Evolutionary conservation across 1,140 invertebrate genomes (phyloP), one percentile per base, ranked within the genome.

Genomic region (Grapholita molesta): DNA sequence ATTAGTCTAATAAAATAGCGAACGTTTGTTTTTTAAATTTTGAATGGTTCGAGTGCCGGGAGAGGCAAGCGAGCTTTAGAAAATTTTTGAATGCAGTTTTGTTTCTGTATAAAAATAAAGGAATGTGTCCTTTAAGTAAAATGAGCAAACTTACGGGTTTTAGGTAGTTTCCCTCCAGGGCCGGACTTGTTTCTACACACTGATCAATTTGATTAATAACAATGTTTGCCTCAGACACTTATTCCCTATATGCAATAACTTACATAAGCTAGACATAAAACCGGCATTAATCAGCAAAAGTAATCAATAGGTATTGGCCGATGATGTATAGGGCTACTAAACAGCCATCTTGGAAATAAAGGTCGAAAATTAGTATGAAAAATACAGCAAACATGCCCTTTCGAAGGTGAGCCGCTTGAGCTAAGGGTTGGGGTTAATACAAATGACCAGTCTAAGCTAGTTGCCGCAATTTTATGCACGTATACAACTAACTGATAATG

Each of bases 221-320:
- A 48, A 48, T 48, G 42, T 48, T 48, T 48, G 18, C n/a, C 42
- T 21, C 18, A 18, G 42, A 21, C n/a, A 12, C 42, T 21, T 15
- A 48, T 21, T 48, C 42, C 21, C 18, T 48, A 48, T 48, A 48
- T 21, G 15, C 8, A 48, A 48, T 48, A 48, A 48, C 42, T 21
- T 21, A 48, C 18, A 2, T 48, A 48, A 1, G 15, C 5, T 5
- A 61, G n/a, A 28, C 24, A 8, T 61, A 61, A 61, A 52, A 15
- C 55, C 24, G 8, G 25, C 24, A 61, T 61, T 61, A 61, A 61
- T 61, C 55, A 61, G 7, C 12, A 28, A 25, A 61, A 61, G 18
- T 25, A 61, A 61, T 61, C 55, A 61, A 61, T 61, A 61, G 55
- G 55, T 61, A 28, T 55, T 55, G 53, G 53, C 53, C 55, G 25